phyloP scores from a whole-genome alignment of 2,113 vertebrate genomes.

The Odontesthes bonariensis region DNA sequence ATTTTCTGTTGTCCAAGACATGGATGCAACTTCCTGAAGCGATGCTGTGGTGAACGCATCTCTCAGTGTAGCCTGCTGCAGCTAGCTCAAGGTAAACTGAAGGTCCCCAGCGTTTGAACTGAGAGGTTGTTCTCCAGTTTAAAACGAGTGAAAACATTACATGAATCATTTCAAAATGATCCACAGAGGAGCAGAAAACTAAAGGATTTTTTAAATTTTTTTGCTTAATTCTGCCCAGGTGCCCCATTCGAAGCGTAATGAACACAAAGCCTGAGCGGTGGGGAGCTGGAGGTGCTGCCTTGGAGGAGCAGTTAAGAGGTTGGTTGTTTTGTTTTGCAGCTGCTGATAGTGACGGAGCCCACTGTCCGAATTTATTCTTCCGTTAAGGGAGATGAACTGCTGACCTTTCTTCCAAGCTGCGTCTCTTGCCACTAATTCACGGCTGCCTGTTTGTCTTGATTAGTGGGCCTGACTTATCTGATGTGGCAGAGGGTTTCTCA shows the following conservation, averaged over 20 bases:
- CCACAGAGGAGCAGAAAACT: too few species aligned
- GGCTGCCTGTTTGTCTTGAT: not conserved
- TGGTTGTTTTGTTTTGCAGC: not conserved
- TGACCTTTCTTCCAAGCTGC: not conserved
- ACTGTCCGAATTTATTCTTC: not conserved
- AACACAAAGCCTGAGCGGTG: not conserved
- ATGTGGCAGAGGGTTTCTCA: not conserved
- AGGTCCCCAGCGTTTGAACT: too few species aligned
- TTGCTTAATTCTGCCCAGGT: not conserved
- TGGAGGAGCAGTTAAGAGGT: not conserved
- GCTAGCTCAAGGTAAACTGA: too few species aligned
- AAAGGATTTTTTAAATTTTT: too few species aligned
- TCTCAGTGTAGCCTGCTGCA: too few species aligned
- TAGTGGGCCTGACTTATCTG: not conserved
- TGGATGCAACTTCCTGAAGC: too few species aligned
- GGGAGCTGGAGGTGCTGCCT: not conserved
- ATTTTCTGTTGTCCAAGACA: too few species aligned
- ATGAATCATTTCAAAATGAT: too few species aligned
- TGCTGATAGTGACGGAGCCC: not conserved
- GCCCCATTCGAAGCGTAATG: not conserved
- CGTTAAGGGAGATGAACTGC: not conserved
- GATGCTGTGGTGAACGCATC: too few species aligned
- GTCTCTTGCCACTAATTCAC: not conserved
- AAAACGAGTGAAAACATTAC: too few species aligned
- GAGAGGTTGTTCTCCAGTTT: too few species aligned